These are phyloP conservation scores for Carduelis carduelis DNA, from an alignment of 2,797 vertebrate genomes.

Conservation along the genomic window DNA sequence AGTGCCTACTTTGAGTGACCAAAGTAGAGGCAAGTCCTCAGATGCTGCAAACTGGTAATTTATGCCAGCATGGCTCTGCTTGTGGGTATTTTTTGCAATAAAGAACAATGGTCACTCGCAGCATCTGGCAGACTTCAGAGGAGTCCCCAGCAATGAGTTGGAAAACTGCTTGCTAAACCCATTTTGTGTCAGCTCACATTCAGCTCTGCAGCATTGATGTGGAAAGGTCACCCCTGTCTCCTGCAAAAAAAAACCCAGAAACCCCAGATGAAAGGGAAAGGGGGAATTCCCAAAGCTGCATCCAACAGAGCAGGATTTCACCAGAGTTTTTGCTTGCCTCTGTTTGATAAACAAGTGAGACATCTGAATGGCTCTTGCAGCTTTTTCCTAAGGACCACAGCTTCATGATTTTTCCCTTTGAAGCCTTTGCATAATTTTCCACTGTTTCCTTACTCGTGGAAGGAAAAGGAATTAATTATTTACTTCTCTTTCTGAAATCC, in stretches of 20 bases:
- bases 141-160: neutral
- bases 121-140: neutral
- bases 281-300: neutral
- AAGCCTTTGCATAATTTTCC: neutral
- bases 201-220: neutral
- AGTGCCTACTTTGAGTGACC: neutral
- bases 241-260: neutral
- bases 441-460: neutral
- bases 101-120: neutral
- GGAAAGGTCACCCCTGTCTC: neutral
- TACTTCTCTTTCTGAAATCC: neutral
- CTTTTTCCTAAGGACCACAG: neutral
- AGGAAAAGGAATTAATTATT: conserved; percentile 1
- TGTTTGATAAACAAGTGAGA: neutral
- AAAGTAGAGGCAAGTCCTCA: neutral
- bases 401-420: neutral
- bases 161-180: neutral
- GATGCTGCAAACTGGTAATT: neutral
- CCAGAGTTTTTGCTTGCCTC: neutral
- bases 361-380: neutral
- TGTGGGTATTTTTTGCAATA: neutral
- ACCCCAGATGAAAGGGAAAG: neutral
- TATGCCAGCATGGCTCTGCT: neutral
- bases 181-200: neutral
- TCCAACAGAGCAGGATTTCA: neutral